Evolutionary conservation across 2,888 invertebrate genomes (phyloP), one percentile per base, ranked within the genome.

Genomic region (Tigriopus californicus): DNA sequence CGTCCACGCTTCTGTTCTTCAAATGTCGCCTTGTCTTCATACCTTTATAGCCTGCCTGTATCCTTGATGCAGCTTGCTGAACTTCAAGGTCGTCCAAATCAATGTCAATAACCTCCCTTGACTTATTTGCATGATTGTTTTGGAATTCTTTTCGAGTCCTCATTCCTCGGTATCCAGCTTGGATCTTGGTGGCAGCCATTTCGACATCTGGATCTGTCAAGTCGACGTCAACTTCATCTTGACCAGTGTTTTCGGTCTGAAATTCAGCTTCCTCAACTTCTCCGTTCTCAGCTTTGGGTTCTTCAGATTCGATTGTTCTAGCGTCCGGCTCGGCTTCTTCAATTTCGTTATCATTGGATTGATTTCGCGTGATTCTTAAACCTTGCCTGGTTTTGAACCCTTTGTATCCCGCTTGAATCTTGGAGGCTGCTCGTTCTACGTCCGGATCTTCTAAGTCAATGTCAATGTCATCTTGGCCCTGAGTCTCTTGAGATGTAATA

Each of bases 11-110:
- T 2, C 46, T 18, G 15, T 25, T 3, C 22, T 59, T 52, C n/a
- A 59, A 13, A 1, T 40, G 20, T 52, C 41, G 52, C 42, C 59
- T 59, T 13, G 59, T 44, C 42, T 59, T 25, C 55, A 41, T 25
- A 1, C 59, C 59, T 41, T 49, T 41, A 53, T 40, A 59, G 15
- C 49, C 41, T 41, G 59, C 59, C 11, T 59, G 59, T 5, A 59
- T 40, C 41, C 52, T 59, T 10, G 41, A 33, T 18, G 59, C 59
- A n/a, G 59, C 59, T 41, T 40, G 10, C 3, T 40, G 22, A 1
- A 59, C 49, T 24, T 58, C 48, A 10, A 44, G 56, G 48, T 58
- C 58, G 12, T 20, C 48, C 8, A 58, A 46, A 25, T 58, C 58
- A 56, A 56, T 56, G 18, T 56, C 56, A 20, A 56, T 42, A n/a